Percentiles rank a stretch among this genome's conserved stretches.
These are phyloP conservation scores for Apamea anceps DNA, from an alignment of 2,888 invertebrate genomes.

Conservation along the genomic window DNA sequence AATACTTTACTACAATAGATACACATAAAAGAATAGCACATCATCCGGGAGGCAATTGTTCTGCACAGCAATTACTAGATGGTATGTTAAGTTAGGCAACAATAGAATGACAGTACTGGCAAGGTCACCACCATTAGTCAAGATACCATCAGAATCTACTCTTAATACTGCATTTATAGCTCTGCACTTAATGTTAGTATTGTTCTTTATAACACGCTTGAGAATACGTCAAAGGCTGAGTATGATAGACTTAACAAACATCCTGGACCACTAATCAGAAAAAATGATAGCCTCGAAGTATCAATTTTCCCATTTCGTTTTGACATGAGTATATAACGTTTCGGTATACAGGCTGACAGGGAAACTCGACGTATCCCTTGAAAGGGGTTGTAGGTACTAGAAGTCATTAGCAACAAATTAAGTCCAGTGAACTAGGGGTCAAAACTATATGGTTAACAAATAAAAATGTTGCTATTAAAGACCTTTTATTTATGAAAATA, in stretches of 20 bases:
- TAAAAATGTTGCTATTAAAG: too few species aligned
- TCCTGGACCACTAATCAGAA: background rate
- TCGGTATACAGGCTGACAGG: too few species aligned
- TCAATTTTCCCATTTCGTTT: background rate
- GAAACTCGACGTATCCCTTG: too few species aligned
- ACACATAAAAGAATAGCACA: constrained; percentile 41
- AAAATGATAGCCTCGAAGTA: background rate
- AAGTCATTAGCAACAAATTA: too few species aligned
- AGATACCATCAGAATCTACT: constrained; percentile 74
- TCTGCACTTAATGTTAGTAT: constrained; percentile 27
- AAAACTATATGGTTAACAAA: too few species aligned
- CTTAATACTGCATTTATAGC: constrained; percentile 28
- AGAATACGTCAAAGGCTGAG: background rate
- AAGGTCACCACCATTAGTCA: constrained; percentile 77
- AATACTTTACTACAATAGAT: constrained; percentile 20
- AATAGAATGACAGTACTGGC: constrained; percentile 80
- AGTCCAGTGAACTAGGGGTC: too few species aligned
- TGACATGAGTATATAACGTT: background rate
- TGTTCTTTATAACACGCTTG: constrained; percentile 22
- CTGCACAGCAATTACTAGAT: constrained; percentile 72
- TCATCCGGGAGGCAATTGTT: constrained; percentile 68
- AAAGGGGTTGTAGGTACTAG: too few species aligned
- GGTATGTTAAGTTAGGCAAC: constrained; percentile 81
- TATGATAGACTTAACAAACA: background rate
- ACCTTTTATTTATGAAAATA: too few species aligned